Conservation (phyloP, 2,888 invertebrate genomes). For the Zygogramma bicolorata region DNA sequence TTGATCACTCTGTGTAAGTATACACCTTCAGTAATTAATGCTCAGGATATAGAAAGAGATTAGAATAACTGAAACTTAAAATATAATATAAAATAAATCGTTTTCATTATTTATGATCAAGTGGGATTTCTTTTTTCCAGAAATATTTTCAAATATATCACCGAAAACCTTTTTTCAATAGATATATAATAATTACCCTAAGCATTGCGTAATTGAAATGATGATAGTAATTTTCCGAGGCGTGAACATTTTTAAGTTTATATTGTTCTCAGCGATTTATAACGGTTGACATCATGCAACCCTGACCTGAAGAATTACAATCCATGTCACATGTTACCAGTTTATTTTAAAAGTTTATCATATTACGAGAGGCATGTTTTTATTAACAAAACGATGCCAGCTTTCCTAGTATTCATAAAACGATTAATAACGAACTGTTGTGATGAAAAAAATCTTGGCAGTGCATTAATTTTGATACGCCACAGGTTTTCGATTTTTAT, state of each 20-base stretch:
- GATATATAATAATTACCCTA: too few relatives aligned
- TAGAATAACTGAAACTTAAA: too few relatives aligned
- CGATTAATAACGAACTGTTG: not conserved
- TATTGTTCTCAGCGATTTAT: not conserved
- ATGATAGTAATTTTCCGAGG: not conserved
- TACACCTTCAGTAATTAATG: too few relatives aligned
- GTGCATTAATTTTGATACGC: not conserved
- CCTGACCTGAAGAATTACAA: constrained; percentile 2
- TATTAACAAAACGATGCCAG: not conserved
- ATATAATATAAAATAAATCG: too few relatives aligned
- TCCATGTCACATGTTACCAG: not conserved
- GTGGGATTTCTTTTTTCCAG: too few relatives aligned
- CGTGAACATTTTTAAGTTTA: not conserved
- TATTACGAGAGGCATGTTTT: not conserved
- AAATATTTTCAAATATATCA: not conserved
- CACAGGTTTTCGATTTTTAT: not conserved
- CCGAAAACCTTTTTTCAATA: too few relatives aligned
- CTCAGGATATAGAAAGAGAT: too few relatives aligned
- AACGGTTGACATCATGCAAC: not conserved
- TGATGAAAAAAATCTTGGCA: not conserved
- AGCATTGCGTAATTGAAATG: not conserved
- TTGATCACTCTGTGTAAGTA: too few relatives aligned
- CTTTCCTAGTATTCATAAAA: not conserved
- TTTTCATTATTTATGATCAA: too few relatives aligned
- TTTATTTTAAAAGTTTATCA: constrained; percentile 1